Base-by-base conservation (phyloP, 2,113 vertebrate genomes). In the Neopipo cinnamomea region DNA sequence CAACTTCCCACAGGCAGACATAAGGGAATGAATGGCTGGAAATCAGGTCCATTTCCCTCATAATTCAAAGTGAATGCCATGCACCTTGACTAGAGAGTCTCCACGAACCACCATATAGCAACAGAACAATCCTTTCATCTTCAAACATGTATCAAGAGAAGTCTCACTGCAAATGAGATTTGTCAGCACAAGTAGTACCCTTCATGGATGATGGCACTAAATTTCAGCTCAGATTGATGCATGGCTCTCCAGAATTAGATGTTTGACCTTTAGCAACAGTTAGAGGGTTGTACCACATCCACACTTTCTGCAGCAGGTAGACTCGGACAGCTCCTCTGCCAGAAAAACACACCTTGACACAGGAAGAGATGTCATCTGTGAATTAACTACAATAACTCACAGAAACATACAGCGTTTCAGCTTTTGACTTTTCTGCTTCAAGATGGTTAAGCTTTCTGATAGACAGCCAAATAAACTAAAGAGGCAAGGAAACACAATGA, bases 171-270 rank as follows among this genome's bases (percentile, higher is more conserved):
- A 94, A 96, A 92, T 42, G 49, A 91, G 85, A 88, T 53, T 68
- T 91, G 85, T 85, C 85, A 88, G 62, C 49, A 49, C 8, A 41
- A 72, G 62, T 4, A 82, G 49, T 39, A 95, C 66, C 89, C 84
- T 88, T 94, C 77, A 95, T 55, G 81, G 85, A 89, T 62, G 78
- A 91, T 9, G 33, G 62, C 33, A 76, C 79, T 70, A 61, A 62
- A 88, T 67, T 83, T 89, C 71, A 94, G 59, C 65, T 83, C 46
- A 91, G 81, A 91, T 17, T 95, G 91, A 95, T 67, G 56, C 20
- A 91, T 2, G n/a, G 35, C n/a, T 90, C 85, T 70, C 58, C 8
- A 12, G 71, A 96, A 94, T 70, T 53, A 80, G 53, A 68, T 5
- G 39, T 53, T 3, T 83, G 85, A 94, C 93, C 85, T 96, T 53